Conservation (phyloP, 1,140 invertebrate species). For the Babylonia areolata region DNA sequence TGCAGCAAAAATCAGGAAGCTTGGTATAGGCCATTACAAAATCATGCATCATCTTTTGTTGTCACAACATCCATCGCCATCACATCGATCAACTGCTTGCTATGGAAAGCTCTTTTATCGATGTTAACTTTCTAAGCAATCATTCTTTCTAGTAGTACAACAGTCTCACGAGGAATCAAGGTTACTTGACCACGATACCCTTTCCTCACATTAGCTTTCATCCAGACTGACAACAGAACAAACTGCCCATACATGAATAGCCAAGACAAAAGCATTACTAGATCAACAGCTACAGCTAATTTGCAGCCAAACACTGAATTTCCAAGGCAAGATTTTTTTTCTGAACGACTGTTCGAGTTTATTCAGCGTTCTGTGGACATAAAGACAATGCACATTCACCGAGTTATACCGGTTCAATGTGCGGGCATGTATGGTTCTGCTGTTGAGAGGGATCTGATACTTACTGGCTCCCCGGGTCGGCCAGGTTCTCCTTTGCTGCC, state of each 20-base stretch:
- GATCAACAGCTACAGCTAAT: too few species aligned
- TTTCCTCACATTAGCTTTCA: background rate
- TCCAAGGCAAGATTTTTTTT: background rate
- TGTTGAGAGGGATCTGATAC: slow-evolving; percentile 49
- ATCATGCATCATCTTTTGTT: background rate
- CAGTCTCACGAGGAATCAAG: too few species aligned
- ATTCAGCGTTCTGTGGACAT: too few species aligned
- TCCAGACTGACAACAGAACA: slow-evolving; percentile 5
- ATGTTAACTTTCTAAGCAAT: background rate
- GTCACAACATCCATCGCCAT: background rate
- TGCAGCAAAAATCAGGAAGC: too few species aligned
- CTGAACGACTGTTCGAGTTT: background rate
- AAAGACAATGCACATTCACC: too few species aligned
- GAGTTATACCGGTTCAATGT: too few species aligned
- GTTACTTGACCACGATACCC: too few species aligned
- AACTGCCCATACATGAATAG: slow-evolving; percentile 13
- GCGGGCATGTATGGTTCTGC: background rate
- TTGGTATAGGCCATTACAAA: background rate
- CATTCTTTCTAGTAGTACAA: background rate
- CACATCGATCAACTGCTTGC: background rate
- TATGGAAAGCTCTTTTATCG: background rate
- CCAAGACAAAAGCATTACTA: slow-evolving; percentile 34
- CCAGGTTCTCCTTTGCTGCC: slow-evolving; percentile 55
- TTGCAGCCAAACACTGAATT: background rate
- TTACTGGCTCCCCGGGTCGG: slow-evolving; percentile 71